Base-by-base conservation (phyloP, 2,113 vertebrate species). In the Saguinus midas region DNA sequence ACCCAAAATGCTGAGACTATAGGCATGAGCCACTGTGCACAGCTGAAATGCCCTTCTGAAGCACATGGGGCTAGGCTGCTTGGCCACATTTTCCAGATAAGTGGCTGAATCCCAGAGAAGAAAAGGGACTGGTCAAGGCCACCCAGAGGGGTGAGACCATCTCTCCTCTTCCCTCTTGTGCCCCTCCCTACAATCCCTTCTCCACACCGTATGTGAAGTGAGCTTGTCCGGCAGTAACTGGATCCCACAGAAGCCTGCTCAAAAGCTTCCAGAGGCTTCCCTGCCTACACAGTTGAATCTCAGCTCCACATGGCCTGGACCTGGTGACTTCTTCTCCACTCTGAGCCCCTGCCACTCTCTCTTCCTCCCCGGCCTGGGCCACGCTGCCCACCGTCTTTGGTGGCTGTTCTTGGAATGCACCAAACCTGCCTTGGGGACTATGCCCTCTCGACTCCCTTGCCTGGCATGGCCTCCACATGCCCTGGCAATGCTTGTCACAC, bases 131-230 rank as follows among this genome's bases (percentile, higher is more conserved):
- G 68, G 35, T 23, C 4, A 3, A 82, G 66, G 18, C 37, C 55
- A 18, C 7, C 1, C 14, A 0, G 16, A 3, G 0, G 37, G 25
- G 1, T 9, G 3, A 89, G 66, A 40, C 9, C 1, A 29, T 48
- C 20, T 14, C 76, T 79, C 43, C 1, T 0, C 58, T n/a, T 50
- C 3, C 27, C 29, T 35, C 45, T n/a, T 10, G 1, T 1, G 2
- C 29, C 17, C 23, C 11, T 23, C 40, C 81, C 70, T 52, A 21
- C 20, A 2, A 25, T 1, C 35, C 14, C 0, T 6, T 40, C 50
- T 37, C 73, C n/a, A n/a, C 29, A 3, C 79, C 20, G 8, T 35
- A 27, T 23, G 25, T 2, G 0, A 50, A 25, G 73, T 20, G 18
- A 85, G 55, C 2, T 1, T 23, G 79, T 61, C 87, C n/a, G 5